A percentile compares a stretch with the other conserved stretches of the same genome.
phyloP scores from a whole-genome alignment of 2,113 vertebrate genomes.

The Xiphophorus hellerii region DNA sequence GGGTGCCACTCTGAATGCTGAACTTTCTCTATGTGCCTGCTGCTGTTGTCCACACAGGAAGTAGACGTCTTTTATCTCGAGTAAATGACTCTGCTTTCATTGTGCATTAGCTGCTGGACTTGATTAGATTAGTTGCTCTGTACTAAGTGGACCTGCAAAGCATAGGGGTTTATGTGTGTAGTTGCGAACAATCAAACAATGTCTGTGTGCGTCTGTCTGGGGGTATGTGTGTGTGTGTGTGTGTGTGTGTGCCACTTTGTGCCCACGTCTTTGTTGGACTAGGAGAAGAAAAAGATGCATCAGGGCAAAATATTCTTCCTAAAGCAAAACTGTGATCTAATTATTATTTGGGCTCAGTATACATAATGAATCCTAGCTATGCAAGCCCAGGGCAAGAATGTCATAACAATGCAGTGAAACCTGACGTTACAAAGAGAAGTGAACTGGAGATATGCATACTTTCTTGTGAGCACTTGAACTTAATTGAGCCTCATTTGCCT shows the following conservation, averaged over 20 bases:
- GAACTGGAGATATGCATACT: conserved; percentile 3
- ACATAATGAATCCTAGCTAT: background rate
- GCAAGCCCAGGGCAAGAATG: conserved; percentile 3
- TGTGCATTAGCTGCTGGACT: conserved; percentile 69
- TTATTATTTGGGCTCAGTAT: conserved; percentile 13
- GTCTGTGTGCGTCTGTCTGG: conserved; percentile 4
- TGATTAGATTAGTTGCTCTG: conserved; percentile 70
- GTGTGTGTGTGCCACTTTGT: background rate
- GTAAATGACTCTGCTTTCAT: conserved; percentile 67
- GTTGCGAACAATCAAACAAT: conserved; percentile 8
- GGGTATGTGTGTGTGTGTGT: background rate
- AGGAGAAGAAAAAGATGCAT: conserved; percentile 13
- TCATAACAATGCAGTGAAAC: conserved; percentile 19
- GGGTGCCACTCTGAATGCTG: conserved; percentile 18
- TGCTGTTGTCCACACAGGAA: conserved; percentile 43
- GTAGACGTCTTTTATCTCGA: conserved; percentile 46
- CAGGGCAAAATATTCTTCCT: conserved; percentile 22
- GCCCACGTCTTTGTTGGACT: background rate
- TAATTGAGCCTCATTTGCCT: conserved; percentile 24
- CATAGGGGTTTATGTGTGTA: conserved; percentile 55
- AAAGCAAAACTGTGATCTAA: conserved; percentile 11
- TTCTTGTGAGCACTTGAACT: conserved; percentile 10
- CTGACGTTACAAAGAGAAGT: conserved; percentile 11
- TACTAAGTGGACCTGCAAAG: conserved; percentile 67
- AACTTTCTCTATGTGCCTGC: conserved; percentile 49